Base-by-base conservation (phyloP, 2,113 vertebrate genomes). In the Macrotus californicus region DNA sequence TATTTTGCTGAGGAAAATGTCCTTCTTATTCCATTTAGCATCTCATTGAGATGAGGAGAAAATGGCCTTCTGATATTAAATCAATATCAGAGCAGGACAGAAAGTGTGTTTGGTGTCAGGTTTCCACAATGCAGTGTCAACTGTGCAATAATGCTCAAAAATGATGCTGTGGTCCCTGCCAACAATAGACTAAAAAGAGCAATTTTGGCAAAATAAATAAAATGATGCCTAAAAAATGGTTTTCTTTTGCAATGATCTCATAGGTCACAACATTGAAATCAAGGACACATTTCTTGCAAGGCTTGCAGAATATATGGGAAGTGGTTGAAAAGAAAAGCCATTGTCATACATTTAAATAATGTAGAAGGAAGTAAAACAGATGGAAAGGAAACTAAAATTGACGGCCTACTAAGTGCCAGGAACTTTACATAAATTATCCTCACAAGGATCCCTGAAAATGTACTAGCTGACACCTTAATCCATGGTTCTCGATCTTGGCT, bases 181-280 rank as follows among this genome's bases (percentile, higher is more conserved):
- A 97, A 80, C 79, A 79, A 83, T 39, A 95, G 94, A 75, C 80
- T 93, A 66, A 36, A 81, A 97, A 97, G 83, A 97, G 95, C 97
- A 95, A 94, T 96, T 97, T 91, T 96, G 93, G 97, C 96, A 97
- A 97, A 97, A 97, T 96, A 97, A 97, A 97, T 94, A 94, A 97
- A 97, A 97, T 43, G 64, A 95, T 89, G 76, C 83, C 86, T 86
- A 87, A 94, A 94, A 89, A 95, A 46, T 81, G 61, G 15, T 76
- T 75, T 95, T 96, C 64, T 89, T 87, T 52, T 46, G 43, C 41
- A 70, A 3, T 97, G 97, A 97, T 84, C 88, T 97, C 96, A 97
- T 91, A 95, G 95, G 95, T 89, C 95, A 91, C 77, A 77, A 43
- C 29, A 26, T 5, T 79, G 67, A 36, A 24, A 89, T 13, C 91